Evolutionary conservation across 2,797 vertebrate genomes (phyloP).

Genomic region (Cephalopachus bancanus): DNA sequence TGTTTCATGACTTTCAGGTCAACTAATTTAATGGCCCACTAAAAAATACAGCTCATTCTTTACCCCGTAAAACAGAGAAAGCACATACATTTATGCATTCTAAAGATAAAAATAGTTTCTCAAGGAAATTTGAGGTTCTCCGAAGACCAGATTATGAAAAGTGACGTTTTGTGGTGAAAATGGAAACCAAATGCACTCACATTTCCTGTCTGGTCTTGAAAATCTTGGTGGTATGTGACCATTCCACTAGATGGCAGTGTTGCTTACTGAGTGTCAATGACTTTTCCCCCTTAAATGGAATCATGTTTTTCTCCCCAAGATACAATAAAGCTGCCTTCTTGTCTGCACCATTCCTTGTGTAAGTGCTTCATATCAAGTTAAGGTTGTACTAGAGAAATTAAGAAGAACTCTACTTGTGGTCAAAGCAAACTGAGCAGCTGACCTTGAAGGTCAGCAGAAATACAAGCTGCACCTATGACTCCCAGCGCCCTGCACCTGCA

Average conservation of each 20-base stretch:
- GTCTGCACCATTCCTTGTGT: slow-evolving; percentile 48
- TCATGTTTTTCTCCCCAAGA: neutral
- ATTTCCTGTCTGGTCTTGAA: neutral
- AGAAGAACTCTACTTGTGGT: slow-evolving; percentile 21
- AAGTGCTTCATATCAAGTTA: slow-evolving; percentile 66
- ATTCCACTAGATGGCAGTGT: slow-evolving; percentile 77
- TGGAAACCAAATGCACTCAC: neutral
- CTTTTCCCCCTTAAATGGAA: neutral
- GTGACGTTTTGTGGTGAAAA: neutral
- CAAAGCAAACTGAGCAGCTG: neutral
- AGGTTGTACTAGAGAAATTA: slow-evolving; percentile 30
- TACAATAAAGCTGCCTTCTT: slow-evolving; percentile 74
- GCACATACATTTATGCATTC: neutral
- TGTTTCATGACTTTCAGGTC: neutral
- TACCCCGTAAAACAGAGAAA: neutral
- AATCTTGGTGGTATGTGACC: neutral
- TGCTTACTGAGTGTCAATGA: slow-evolving; percentile 45
- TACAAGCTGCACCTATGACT: slow-evolving; percentile 32
- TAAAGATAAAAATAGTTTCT: slow-evolving; percentile 51
- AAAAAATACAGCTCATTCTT: neutral
- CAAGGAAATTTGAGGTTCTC: slow-evolving; percentile 56
- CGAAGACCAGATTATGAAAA: slow-evolving; percentile 42
- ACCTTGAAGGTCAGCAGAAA: slow-evolving; percentile 29
- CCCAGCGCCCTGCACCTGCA: slow-evolving; percentile 1
- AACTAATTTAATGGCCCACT: slow-evolving; percentile 35